Base-by-base conservation (phyloP, 1,140 invertebrate genomes). In the Trichonephila clavipes region DNA sequence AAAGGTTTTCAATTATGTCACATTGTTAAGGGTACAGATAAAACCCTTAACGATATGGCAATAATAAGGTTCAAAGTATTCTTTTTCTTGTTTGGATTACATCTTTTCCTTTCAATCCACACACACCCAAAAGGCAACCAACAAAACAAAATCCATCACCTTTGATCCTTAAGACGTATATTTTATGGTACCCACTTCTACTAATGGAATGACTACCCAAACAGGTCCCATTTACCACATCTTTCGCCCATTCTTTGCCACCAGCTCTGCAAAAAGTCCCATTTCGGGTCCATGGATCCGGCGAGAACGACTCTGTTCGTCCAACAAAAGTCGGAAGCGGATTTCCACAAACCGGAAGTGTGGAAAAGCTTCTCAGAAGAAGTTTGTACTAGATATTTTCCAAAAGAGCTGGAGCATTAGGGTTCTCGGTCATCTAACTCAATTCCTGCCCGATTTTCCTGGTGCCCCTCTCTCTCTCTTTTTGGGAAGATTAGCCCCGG, bases 401-500 rank as follows among this genome's bases (percentile, higher is more conserved):
- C 72, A 10, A 8, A 34, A 18, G 72, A 19, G 34, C 16, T 14
- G 28, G 16, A 34, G 28, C n/a, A 10, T 69, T 77, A 51, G 51
- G 12, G 18, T 12, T 21, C 21, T 59, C 82, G 82, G 44, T 59
- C 40, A 58, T 85, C 83, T 19, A 19, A 51, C 51, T 14, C 51
- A 51, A 51, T 51, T 51, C 51, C 51, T 51, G 51, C 51, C 51
- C 51, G 51, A 51, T 51, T 51, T 51, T 51, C 51, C 51, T 51
- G 51, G 82, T 10, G 40, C 24, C 81, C 51, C 81, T 69, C 72
- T 4, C 77, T 66, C 69, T 14, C 28, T 59, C 82, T 85, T 59
- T 85, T 59, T 58, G 59, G 7, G 61, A 88, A 88, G 86, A 88
- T 88, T 66, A 88, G 86, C 86, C 62, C 86, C 14, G 59, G 85